phyloP scores from a whole-genome alignment of 2,888 invertebrate genomes.

The Charanyca ferruginea region DNA sequence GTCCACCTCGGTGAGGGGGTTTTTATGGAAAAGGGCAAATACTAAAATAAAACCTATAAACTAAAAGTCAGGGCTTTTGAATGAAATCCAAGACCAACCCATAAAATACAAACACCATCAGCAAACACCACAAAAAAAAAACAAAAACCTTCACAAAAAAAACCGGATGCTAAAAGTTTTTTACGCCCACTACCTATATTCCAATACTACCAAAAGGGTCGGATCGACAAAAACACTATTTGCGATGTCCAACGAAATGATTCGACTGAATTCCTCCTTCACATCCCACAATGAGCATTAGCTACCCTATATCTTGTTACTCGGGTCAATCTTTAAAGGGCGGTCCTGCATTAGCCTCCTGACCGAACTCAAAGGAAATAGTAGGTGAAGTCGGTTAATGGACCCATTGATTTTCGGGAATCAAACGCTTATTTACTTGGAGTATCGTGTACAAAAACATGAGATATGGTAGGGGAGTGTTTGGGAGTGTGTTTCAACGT shows the following conservation, averaged over 20 bases:
- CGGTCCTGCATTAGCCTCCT: conserved; percentile 83
- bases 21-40: too few species aligned
- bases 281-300: conserved; percentile 67
- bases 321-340: conserved; percentile 82
- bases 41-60: too few species aligned
- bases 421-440: conserved; percentile 74
- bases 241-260: conserved; percentile 69
- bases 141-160: conserved; percentile 1
- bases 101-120: not conserved
- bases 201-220: conserved; percentile 50
- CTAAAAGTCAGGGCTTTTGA: not conserved
- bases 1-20: too few species aligned
- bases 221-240: conserved; percentile 67
- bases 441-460: conserved; percentile 70
- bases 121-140: not conserved
- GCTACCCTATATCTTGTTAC: conserved; percentile 77
- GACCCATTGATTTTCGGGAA: conserved; percentile 84
- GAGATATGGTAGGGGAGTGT: conserved; percentile 38
- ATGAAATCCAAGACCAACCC: not conserved
- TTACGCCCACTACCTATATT: conserved; percentile 28
- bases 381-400: conserved; percentile 82
- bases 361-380: conserved; percentile 84
- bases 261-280: conserved; percentile 67
- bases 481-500: conserved; percentile 7
- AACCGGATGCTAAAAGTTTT: conserved; percentile 22